Evolutionary conservation across 2,113 vertebrate species (phyloP), one percentile per base, ranked within the genome.

Genomic region (Nothobranchius kuhntae): DNA sequence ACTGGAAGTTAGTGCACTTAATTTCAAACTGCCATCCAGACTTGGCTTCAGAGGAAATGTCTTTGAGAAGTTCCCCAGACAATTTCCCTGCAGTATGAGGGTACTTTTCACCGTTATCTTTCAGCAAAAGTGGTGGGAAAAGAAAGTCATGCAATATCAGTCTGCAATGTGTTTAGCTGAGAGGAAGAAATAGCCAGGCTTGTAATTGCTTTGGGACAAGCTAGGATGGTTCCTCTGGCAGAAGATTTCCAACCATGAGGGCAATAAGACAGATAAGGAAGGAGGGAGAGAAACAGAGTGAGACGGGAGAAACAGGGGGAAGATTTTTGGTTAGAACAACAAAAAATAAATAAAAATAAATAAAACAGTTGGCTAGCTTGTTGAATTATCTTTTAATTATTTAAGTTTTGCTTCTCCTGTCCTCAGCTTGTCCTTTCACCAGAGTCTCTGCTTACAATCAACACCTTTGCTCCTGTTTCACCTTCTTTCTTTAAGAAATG

Each of bases 191-290:
- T 84, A 89, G 76, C 83, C 65, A 65, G 72, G 66, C 82, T 85
- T 86, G 88, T 91, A 90, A 90, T 91, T 91, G 87, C 90, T 90
- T 91, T 88, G 83, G 83, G 82, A 85, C 89, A 82, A 83, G 86
- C 75, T 64, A 75, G 73, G 72, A 77, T 78, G 81, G 74, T 78
- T 87, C 81, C 75, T 72, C 77, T 70, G 72, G 81, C 63, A 78
- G 58, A 21, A 84, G 87, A 73, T 83, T 85, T 89, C 72, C 80
- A 80, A 53, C 79, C 80, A 75, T 73, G 81, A 89, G 81, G 73
- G 71, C 81, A 74, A 83, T 69, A 84, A 81, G 72, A 76, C 63
- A 68, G 85, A 89, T 87, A 86, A 87, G 80, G 61, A 65, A 58
- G 44, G 51, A 52, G 63, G 8, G 54, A 30, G 62, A 26, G n/a